Base-by-base conservation (phyloP, 2,797 vertebrate genomes). In the Chromis chromis region DNA sequence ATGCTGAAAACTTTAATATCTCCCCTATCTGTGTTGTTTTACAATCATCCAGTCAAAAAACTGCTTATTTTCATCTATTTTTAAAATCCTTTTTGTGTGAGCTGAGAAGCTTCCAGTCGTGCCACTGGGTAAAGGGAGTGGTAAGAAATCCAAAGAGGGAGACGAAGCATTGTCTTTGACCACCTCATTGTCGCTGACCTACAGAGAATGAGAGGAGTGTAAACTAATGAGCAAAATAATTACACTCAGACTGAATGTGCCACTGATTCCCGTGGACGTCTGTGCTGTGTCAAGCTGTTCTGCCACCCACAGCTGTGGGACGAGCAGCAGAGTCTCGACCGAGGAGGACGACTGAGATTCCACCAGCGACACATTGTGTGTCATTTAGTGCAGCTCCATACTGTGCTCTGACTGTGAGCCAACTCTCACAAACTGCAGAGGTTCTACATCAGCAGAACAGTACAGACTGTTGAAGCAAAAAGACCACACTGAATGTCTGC, bases 211-310 rank as follows among this genome's bases (percentile, higher is more conserved):
- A 88, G 79, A 82, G 70, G 77, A 88, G 72, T 84, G 86, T 89
- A 91, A 92, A 91, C 86, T 83, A 78, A 83, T 81, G 76, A 83
- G 79, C 68, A 85, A 82, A 91, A 88, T 88, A 82, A 89, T 90
- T 84, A 85, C 63, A 78, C 71, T 53, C 76, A 79, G 66, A 40
- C 71, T 55, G 69, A 86, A 56, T 60, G 14, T 63, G 55, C 70
- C 66, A 62, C 68, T n/a, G 72, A 85, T 88, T 84, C 76, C 77
- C 77, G 58, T 77, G 63, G 36, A 79, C 40, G 74, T 85, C 90
- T 93, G 93, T 22, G 62, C 40, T 83, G 65, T 86, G 79, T 94
- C 91, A 92, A 54, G 76, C 68, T 49, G 67, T 84, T 86, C 27
- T 71, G 73, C 79, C 87, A 85, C 87, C 86, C 85, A 82, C 76